A percentile compares a stretch with the other conserved stretches of the same genome.
phyloP scores from a whole-genome alignment of 2,888 invertebrate genomes.

The Aphrophora alni region DNA sequence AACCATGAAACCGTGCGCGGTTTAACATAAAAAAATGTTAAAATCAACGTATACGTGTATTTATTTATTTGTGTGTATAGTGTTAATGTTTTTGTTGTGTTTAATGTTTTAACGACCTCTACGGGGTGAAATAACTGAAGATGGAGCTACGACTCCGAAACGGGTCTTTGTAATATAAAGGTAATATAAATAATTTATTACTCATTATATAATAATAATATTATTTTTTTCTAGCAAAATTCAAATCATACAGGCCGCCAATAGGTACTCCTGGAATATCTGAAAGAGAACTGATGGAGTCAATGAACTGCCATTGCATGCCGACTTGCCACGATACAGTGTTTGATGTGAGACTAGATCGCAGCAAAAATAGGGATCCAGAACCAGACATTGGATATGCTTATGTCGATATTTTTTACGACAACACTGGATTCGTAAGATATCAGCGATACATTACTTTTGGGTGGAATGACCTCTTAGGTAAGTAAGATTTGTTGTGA shows the following conservation, averaged over 20 bases:
- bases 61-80: too few species aligned
- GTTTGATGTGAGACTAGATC: constrained; percentile 43
- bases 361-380: constrained; percentile 38
- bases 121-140: too few species aligned
- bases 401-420: constrained; percentile 48
- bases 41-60: too few species aligned
- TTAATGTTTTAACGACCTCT: too few species aligned
- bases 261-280: constrained; percentile 45
- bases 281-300: constrained; percentile 38
- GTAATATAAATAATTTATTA: too few species aligned
- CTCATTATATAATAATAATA: too few species aligned
- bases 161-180: too few species aligned
- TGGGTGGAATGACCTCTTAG: constrained; percentile 47
- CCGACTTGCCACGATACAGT: constrained; percentile 49
- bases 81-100: too few species aligned
- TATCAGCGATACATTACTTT: constrained; percentile 49
- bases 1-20: too few species aligned
- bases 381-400: constrained; percentile 26
- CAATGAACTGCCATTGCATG: constrained; percentile 47
- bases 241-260: constrained; percentile 45
- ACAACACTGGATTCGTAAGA: constrained; percentile 46
- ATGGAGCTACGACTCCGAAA: too few species aligned
- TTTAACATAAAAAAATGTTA: too few species aligned
- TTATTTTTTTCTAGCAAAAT: constrained; percentile 27
- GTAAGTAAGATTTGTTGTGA: constrained; percentile 29